These are phyloP conservation scores for Melolontha melolontha DNA, from an alignment of 2,888 invertebrate genomes.

Conservation along the genomic window DNA sequence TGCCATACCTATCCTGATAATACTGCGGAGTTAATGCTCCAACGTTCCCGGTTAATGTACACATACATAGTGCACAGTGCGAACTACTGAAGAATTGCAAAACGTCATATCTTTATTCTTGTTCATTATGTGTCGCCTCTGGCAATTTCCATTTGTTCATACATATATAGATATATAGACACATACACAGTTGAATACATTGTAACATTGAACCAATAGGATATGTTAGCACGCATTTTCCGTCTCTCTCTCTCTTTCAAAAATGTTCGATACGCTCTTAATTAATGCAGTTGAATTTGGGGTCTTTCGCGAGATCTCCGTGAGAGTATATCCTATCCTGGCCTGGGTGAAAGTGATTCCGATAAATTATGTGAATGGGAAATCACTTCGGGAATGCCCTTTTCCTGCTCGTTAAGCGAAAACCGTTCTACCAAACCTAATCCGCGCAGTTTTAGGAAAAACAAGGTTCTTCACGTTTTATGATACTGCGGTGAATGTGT, in stretches of 20 bases:
- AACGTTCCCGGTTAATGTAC: constrained; percentile 10
- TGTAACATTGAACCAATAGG: constrained; percentile 5
- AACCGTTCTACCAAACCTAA: constrained; percentile 30
- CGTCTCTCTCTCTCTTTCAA: too few relatives aligned
- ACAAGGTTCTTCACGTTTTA: constrained; percentile 17
- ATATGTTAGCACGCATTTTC: background rate
- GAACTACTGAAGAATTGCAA: constrained; percentile 7
- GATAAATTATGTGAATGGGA: constrained; percentile 38
- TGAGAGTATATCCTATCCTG: constrained; percentile 4
- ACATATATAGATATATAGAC: background rate
- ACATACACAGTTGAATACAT: constrained; percentile 1
- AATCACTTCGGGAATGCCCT: constrained; percentile 37
- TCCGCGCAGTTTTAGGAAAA: constrained; percentile 13
- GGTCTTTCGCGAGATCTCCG: constrained; percentile 13
- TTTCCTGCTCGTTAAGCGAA: constrained; percentile 37
- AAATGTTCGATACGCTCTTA: constrained; percentile 19
- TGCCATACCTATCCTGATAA: constrained; percentile 32
- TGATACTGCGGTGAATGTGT: constrained; percentile 28
- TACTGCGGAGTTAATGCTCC: constrained; percentile 22
- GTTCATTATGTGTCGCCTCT: constrained; percentile 34
- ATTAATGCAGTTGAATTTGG: constrained; percentile 30
- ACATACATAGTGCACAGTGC: background rate
- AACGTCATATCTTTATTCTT: constrained; percentile 35
- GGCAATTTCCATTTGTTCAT: constrained; percentile 28
- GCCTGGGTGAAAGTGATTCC: constrained; percentile 27